Conservation (phyloP, 2,888 invertebrate genomes). For the Shargacucullia verbasci region DNA sequence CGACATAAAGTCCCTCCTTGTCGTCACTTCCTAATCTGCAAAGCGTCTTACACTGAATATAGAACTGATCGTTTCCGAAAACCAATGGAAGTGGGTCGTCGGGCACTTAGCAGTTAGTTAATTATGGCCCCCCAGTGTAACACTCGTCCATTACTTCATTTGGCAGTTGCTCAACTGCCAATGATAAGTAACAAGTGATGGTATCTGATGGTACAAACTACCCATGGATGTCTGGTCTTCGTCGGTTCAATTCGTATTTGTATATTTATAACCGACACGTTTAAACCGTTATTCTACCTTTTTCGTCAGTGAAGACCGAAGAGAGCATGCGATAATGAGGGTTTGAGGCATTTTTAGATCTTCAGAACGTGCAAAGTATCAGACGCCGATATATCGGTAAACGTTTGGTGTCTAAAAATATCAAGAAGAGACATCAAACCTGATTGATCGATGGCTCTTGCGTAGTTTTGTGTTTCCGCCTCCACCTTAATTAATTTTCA, state of each 20-base stretch:
- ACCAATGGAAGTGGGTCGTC: slow-evolving; percentile 35
- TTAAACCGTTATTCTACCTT: slow-evolving; percentile 15
- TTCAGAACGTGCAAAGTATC: not conserved
- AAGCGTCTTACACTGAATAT: slow-evolving; percentile 3
- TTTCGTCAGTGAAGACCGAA: slow-evolving; percentile 1
- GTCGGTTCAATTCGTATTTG: slow-evolving; percentile 23
- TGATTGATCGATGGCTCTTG: not conserved
- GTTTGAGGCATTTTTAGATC: not conserved
- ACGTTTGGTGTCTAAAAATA: not conserved
- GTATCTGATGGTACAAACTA: slow-evolving; percentile 23
- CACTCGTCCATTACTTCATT: slow-evolving; percentile 43
- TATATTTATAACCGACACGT: slow-evolving; percentile 29
- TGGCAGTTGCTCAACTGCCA: slow-evolving; percentile 48
- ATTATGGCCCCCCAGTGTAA: slow-evolving; percentile 35
- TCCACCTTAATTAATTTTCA: not conserved
- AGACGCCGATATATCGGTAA: not conserved
- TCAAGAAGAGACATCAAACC: not conserved
- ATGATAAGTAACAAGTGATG: slow-evolving; percentile 33
- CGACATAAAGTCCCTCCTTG: slow-evolving; percentile 1
- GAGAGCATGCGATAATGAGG: too few species aligned
- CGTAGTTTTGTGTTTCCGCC: not conserved
- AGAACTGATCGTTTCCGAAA: slow-evolving; percentile 36
- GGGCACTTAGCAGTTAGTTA: slow-evolving; percentile 42
- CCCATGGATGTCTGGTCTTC: slow-evolving; percentile 26
- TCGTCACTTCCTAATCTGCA: slow-evolving; percentile 5